Evolutionary conservation across 2,888 invertebrate species (phyloP), one percentile per base, ranked within the genome.

Genomic region (Melipona bicolor): DNA sequence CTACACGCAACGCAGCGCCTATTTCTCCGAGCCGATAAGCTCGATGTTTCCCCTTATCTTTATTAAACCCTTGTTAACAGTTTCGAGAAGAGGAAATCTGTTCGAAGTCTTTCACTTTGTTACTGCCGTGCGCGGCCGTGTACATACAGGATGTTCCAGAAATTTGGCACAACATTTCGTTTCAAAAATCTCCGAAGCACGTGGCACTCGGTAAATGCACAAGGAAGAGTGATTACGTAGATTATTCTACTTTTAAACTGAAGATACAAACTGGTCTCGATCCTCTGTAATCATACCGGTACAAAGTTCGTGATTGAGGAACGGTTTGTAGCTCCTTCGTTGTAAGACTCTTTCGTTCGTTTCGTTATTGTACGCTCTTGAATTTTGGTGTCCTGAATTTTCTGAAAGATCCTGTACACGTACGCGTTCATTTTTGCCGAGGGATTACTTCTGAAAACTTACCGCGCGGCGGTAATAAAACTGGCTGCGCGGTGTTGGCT

Each of bases 391-490:
- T 27, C 27, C 19, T 4, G 1, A 4, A 17, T 17, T 61, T 27
- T 11, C 19, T 19, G 32, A 19, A 17, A 19, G 6, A 9, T 21
- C 21, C 17, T 59, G 36, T 24, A 32, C 52, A 52, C 52, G 13
- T 62, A 43, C 11, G 59, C 36, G 62, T 65, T 70, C 68, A 72
- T 75, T 84, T 85, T 84, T 79, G 61, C 81, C 83, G 74, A 59
- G 65, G 82, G 70, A 56, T 74, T 69, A 84, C 83, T 85, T 90
- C 88, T 83, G 69, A 85, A 89, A 89, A 83, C 62, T 82, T 71
- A 69, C 84, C 43, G 79, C 82, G 78, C 78, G 80, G 19, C 24
- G 80, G 85, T 79, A 89, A 90, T 88, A 80, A 89, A 88, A 84
- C 54, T 62, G 24, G 36, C 49, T 54, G 59, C 52, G 24, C 52